These are phyloP conservation scores for Spea bombifrons DNA, from an alignment of 2,113 vertebrate species.

Conservation along the genomic window DNA sequence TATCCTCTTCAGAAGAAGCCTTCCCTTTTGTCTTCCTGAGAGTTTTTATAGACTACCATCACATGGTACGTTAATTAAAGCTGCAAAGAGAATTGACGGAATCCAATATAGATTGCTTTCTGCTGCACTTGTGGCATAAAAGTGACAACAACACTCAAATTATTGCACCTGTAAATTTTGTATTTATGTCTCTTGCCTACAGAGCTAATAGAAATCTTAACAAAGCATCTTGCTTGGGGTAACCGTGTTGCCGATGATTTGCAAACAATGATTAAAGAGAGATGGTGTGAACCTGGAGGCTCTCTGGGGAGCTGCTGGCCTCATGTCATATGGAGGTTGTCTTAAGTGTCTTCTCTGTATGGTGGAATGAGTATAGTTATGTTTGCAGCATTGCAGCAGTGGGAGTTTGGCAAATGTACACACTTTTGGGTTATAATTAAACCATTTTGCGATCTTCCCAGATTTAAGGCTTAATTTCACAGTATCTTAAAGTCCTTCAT, in stretches of 20 bases:
- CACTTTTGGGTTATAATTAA: too few relatives aligned
- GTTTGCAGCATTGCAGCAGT: neutral
- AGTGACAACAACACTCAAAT: constrained; percentile 33
- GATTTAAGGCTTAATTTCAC: too few relatives aligned
- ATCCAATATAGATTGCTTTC: constrained; percentile 5
- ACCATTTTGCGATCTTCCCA: too few relatives aligned
- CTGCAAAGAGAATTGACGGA: too few relatives aligned
- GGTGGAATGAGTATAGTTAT: neutral
- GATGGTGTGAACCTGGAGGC: constrained; percentile 1
- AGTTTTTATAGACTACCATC: neutral
- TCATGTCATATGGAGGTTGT: neutral
- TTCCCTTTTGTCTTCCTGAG: too few relatives aligned
- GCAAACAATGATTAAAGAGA: constrained; percentile 18
- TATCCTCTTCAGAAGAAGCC: too few relatives aligned
- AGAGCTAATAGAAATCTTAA: constrained; percentile 16
- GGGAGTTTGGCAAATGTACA: neutral
- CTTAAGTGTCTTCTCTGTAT: neutral
- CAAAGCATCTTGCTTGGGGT: constrained; percentile 11
- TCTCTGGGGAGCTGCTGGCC: constrained; percentile 19
- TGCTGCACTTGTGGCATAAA: constrained; percentile 14
- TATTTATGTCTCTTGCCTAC: constrained; percentile 11
- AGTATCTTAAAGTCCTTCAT: too few relatives aligned
- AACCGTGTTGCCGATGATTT: constrained; percentile 32
- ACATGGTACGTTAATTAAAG: constrained; percentile 29
- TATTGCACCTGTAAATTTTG: constrained; percentile 24